Base-by-base conservation (phyloP, 2,113 vertebrate genomes). In the Serilophus lunatus region DNA sequence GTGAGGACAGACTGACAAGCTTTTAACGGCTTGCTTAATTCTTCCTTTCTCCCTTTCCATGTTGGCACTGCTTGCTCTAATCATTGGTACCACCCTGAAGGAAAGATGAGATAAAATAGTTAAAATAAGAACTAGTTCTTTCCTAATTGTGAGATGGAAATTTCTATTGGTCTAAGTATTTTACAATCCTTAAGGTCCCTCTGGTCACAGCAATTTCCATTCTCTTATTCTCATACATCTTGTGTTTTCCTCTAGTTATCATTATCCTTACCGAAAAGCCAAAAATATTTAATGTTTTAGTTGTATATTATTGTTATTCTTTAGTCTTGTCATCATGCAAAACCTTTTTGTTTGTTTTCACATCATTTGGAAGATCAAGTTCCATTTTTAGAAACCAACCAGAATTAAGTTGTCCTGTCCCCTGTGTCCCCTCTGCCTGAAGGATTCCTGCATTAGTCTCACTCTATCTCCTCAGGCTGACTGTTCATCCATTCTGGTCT, bases 51-150 rank as follows among this genome's bases (percentile, higher is more conserved):
- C 45, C n/a, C 19, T 45, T 77, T 57, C 80, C 38, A 56, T 7
- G 22, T 31, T 83, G 64, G 80, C 47, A 68, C 26, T 59, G 44
- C 51, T 86, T 81, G 63, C 64, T 88, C 38, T 72, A 1, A n/a
- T n/a, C n/a, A n/a, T n/a, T 54, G 44, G 69, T 90, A 88, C 40
- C 71, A 93, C 66, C 57, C 85, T 77, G 79, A 88, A 74, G 79
- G 70, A 90, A 93, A 92, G 71, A 90, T 44, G 35, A 84, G 56
- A 68, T 86, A 84, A 84, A 97, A 74, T 47, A 88, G 47, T 92
- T 92, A 83, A 29, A 61, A 66, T 78, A 69, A 51, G 42, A 29
- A 81, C 60, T 60, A 91, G 44, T 60, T 86, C 71, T 59, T 93
- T 86, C 64, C 80, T 44, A 83, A 90, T 60, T 86, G 56, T 51